phyloP scores from a whole-genome alignment of 2,797 vertebrate species.

The Chaetodon trifasciatus region DNA sequence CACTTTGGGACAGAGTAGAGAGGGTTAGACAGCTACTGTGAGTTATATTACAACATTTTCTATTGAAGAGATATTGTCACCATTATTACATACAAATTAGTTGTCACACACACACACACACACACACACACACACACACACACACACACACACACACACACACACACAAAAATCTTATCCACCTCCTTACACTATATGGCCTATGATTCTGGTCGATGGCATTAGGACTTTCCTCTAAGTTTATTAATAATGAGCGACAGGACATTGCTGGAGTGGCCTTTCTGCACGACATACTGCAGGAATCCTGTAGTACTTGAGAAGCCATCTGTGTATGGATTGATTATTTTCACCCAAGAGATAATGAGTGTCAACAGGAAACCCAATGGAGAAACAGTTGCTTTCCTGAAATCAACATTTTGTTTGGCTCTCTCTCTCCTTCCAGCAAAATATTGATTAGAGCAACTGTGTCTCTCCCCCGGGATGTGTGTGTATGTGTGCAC shows the following conservation, averaged over 20 bases:
- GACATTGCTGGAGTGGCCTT: neutral
- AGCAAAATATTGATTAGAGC: constrained; percentile 66
- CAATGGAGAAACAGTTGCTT: constrained; percentile 44
- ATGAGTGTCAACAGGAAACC: constrained; percentile 41
- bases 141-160: neutral
- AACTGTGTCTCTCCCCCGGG: constrained; percentile 13
- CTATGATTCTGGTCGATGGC: no score
- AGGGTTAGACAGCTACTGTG: neutral
- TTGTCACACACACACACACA: no score
- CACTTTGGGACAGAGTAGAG: neutral
- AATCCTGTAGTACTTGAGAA: constrained; percentile 25
- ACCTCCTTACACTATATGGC: neutral
- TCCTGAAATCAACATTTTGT: constrained; percentile 57
- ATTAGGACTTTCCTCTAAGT: neutral
- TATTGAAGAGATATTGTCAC: neutral
- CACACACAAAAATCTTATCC: neutral
- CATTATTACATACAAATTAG: no score
- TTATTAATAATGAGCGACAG: neutral
- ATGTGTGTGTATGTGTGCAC: constrained; percentile 35
- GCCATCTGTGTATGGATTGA: constrained; percentile 45
- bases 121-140: no score
- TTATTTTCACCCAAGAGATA: constrained; percentile 47
- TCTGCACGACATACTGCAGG: constrained; percentile 12
- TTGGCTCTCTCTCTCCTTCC: constrained; percentile 47
- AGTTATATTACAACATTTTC: neutral